phyloP scores from a whole-genome alignment of 2,797 vertebrate species.

The Harpagifer antarcticus region DNA sequence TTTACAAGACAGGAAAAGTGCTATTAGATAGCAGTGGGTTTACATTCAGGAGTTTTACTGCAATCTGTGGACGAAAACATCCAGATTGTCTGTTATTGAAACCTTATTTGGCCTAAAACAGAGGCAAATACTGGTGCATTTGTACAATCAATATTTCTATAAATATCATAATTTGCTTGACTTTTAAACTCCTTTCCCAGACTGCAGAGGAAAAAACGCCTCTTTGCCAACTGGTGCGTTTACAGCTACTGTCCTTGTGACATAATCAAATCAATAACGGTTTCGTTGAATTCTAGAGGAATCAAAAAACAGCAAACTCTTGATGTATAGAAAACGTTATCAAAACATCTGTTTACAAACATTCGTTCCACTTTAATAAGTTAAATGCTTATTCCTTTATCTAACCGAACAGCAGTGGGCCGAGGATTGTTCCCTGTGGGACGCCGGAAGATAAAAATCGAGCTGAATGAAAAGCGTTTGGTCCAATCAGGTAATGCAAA shows the following conservation, averaged over 20 bases:
- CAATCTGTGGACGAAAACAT: neutral
- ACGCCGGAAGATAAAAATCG: neutral
- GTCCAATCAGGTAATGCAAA: neutral
- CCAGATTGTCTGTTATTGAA: neutral
- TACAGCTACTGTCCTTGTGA: no score
- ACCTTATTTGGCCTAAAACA: neutral
- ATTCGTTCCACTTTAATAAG: no score
- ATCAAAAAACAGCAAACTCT: neutral
- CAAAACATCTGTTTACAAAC: no score
- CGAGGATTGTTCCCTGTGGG: neutral
- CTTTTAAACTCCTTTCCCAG: neutral
- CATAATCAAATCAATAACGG: no score
- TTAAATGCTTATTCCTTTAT: neutral
- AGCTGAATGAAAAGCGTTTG: neutral
- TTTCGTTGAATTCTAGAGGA: no score
- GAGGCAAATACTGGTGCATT: neutral
- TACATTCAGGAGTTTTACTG: neutral
- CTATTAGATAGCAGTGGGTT: neutral
- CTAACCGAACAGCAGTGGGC: neutral
- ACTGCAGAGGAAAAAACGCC: no score
- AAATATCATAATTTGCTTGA: no score
- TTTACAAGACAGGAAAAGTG: slow-evolving; percentile 1
- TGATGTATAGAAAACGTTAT: neutral
- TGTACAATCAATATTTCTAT: neutral
- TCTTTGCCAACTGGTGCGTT: no score